These are phyloP conservation scores for Pachydiplax longipennis DNA, from an alignment of 2,888 invertebrate genomes.

Conservation along the genomic window DNA sequence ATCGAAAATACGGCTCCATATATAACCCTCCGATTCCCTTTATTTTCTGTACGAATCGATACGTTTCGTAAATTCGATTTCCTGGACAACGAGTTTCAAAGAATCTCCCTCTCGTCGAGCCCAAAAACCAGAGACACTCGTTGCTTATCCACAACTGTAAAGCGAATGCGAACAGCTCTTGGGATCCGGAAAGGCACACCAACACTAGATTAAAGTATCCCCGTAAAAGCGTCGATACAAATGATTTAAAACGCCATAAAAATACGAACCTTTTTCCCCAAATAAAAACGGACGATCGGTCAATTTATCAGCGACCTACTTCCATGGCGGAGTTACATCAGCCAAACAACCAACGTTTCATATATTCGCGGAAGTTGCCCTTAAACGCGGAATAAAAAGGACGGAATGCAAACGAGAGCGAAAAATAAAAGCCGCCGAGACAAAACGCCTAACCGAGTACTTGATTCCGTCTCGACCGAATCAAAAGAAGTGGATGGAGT, in stretches of 20 bases:
- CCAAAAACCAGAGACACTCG: background rate
- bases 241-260: conserved; percentile 28
- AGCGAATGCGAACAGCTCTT: background rate
- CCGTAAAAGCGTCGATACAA: background rate
- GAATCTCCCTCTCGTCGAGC: background rate
- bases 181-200: background rate
- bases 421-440: background rate
- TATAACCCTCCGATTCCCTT: too few species aligned
- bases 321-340: background rate
- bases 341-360: background rate
- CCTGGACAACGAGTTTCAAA: too few species aligned
- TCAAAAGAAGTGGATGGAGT: conserved; percentile 12
- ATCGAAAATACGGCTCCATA: too few species aligned
- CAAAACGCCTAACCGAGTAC: background rate
- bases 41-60: too few species aligned
- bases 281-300: background rate
- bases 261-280: background rate
- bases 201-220: background rate
- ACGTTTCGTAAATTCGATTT: too few species aligned
- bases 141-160: background rate
- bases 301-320: conserved; percentile 38
- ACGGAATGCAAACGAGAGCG: background rate
- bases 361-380: background rate
- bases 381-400: background rate
- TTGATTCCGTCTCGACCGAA: conserved; percentile 1